Conservation (phyloP, 1,140 invertebrate genomes). For the Cheumatopsyche charites region DNA sequence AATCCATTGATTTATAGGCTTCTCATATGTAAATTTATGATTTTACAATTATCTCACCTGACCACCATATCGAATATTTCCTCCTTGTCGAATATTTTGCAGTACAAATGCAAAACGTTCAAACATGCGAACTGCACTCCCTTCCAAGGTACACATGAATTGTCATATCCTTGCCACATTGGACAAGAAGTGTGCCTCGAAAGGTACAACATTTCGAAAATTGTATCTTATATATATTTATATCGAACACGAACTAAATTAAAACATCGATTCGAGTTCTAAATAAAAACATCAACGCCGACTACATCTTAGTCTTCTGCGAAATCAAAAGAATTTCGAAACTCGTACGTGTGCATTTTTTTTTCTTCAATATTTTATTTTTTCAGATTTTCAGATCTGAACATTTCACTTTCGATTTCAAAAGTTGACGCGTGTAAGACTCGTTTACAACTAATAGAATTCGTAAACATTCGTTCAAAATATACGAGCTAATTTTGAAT, state of each 20-base stretch:
- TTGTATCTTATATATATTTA: background rate
- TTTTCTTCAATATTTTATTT: too few species aligned
- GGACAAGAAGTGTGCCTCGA: conserved; percentile 57
- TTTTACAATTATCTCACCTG: conserved; percentile 62
- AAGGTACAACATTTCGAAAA: conserved; percentile 55
- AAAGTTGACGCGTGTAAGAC: background rate
- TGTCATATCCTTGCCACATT: conserved; percentile 55
- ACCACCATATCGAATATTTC: conserved; percentile 75
- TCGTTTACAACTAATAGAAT: conserved; percentile 5
- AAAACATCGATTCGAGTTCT: background rate
- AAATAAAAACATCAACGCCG: too few species aligned
- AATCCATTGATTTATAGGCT: too few species aligned
- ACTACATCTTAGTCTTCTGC: too few species aligned
- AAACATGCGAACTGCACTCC: conserved; percentile 75
- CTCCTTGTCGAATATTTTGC: conserved; percentile 76
- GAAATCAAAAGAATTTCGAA: too few species aligned
- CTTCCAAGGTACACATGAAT: conserved; percentile 67
- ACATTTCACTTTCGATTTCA: too few species aligned
- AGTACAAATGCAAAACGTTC: conserved; percentile 74
- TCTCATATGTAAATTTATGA: too few species aligned
- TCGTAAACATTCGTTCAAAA: background rate
- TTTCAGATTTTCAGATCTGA: too few species aligned
- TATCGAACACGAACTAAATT: conserved; percentile 6
- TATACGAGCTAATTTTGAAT: background rate
- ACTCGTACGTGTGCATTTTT: too few species aligned